A percentile compares a stretch with the other conserved stretches of the same genome.
Evolutionary conservation across 2,888 invertebrate genomes (phyloP).

Genomic region (Stegophylla sp.): DNA sequence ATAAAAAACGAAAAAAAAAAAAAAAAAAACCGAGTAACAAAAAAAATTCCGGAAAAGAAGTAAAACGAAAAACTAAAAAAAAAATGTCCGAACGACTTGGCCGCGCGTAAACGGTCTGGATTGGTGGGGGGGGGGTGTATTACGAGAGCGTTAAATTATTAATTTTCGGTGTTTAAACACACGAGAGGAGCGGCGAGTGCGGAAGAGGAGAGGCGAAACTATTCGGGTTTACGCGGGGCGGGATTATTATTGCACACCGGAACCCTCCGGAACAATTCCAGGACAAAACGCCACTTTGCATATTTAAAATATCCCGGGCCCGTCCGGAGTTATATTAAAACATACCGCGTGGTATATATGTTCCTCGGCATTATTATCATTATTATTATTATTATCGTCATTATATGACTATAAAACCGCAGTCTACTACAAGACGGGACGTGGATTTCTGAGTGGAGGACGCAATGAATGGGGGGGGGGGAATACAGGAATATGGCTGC

Average conservation of each 20-base stretch:
- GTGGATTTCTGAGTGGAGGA: too few species aligned
- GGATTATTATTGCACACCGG: slow-evolving; percentile 53
- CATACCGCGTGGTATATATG: slow-evolving; percentile 28
- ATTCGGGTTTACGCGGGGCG: slow-evolving; percentile 42
- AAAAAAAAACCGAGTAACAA: not conserved
- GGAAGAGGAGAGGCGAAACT: slow-evolving; percentile 26
- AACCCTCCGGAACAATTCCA: slow-evolving; percentile 55
- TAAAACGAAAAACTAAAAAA: not conserved
- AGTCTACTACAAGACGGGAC: not conserved
- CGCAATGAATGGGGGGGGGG: not conserved
- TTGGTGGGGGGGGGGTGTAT: too few species aligned
- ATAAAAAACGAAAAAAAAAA: too few species aligned
- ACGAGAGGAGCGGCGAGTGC: too few species aligned
- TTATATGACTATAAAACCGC: slow-evolving; percentile 46
- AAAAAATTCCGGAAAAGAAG: not conserved
- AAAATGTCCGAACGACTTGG: slow-evolving; percentile 17
- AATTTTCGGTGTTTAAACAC: slow-evolving; percentile 58
- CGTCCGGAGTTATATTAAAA: slow-evolving; percentile 50
- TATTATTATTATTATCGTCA: slow-evolving; percentile 39
- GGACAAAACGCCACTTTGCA: slow-evolving; percentile 58
- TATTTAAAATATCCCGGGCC: slow-evolving; percentile 56
- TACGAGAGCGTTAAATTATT: slow-evolving; percentile 46
- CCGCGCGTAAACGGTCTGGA: slow-evolving; percentile 38
- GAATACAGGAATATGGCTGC: slow-evolving; percentile 14
- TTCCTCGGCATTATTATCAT: slow-evolving; percentile 35